These are phyloP conservation scores for Pagrus major DNA, from an alignment of 2,113 vertebrate genomes.

Conservation along the genomic window DNA sequence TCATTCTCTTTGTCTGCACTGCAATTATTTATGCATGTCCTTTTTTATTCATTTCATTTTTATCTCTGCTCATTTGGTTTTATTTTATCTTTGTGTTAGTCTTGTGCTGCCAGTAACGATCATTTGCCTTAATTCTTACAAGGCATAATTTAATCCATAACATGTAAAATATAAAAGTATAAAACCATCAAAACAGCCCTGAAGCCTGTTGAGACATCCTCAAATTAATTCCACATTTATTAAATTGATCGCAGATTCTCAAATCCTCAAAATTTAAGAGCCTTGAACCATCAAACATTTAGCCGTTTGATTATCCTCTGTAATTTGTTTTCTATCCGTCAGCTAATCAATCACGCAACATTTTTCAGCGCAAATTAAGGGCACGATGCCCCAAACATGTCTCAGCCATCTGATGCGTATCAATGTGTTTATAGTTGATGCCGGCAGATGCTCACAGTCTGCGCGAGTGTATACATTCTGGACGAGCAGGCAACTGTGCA, in stretches of 20 bases:
- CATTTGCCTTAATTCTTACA: background rate
- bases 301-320: background rate
- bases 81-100: background rate
- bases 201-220: background rate
- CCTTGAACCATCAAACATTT: background rate
- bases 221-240: background rate
- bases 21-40: background rate
- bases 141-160: background rate
- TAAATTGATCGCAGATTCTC: background rate
- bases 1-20: background rate
- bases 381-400: slow-evolving; percentile 11
- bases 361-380: slow-evolving; percentile 14
- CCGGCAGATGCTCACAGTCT: slow-evolving; percentile 61
- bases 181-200: background rate
- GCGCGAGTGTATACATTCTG: slow-evolving; percentile 19
- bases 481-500: slow-evolving; percentile 44
- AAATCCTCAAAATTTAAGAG: background rate
- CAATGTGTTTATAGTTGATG: slow-evolving; percentile 12
- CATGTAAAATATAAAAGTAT: background rate
- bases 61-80: background rate
- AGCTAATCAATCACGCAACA: background rate
- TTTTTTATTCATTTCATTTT: background rate
- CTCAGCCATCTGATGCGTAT: slow-evolving; percentile 11
- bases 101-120: background rate
- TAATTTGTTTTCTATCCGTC: background rate